These are phyloP conservation scores for Platypus cylindrus DNA, from an alignment of 2,888 invertebrate species.

Conservation along the genomic window DNA sequence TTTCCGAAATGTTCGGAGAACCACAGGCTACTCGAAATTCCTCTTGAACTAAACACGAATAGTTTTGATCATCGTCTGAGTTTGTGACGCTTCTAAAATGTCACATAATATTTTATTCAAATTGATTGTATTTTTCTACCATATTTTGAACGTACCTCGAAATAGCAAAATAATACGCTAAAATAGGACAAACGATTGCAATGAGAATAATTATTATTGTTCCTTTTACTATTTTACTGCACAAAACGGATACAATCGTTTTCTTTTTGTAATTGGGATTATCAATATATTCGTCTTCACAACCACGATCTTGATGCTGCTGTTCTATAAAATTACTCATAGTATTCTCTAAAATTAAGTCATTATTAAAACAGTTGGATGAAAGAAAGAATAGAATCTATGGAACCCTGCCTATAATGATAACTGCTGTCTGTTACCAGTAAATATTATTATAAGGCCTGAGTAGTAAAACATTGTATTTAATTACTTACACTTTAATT, in stretches of 20 bases:
- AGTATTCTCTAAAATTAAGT: slow-evolving; percentile 1
- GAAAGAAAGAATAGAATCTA: no score
- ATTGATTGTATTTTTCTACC: background rate
- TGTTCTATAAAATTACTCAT: slow-evolving; percentile 13
- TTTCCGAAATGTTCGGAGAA: slow-evolving; percentile 19
- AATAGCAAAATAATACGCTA: slow-evolving; percentile 10
- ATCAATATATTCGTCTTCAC: slow-evolving; percentile 2
- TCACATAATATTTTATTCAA: background rate
- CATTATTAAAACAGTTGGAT: no score
- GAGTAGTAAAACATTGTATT: no score
- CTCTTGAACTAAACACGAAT: slow-evolving; percentile 23
- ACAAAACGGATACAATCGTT: slow-evolving; percentile 6
- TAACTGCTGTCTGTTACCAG: no score
- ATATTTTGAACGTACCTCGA: slow-evolving; percentile 5
- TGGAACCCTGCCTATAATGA: no score
- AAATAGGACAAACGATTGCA: slow-evolving; percentile 7
- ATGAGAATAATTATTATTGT: slow-evolving; percentile 6
- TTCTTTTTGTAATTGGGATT: slow-evolving; percentile 1
- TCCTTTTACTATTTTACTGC: slow-evolving; percentile 9
- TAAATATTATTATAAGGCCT: no score
- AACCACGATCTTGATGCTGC: slow-evolving; percentile 4
- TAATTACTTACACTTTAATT: no score
- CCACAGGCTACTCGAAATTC: slow-evolving; percentile 28
- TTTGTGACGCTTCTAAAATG: slow-evolving; percentile 6
- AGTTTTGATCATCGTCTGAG: slow-evolving; percentile 5